Conservation (phyloP, 92 coral and sea anemone species). For the Pocillopora grandis region DNA sequence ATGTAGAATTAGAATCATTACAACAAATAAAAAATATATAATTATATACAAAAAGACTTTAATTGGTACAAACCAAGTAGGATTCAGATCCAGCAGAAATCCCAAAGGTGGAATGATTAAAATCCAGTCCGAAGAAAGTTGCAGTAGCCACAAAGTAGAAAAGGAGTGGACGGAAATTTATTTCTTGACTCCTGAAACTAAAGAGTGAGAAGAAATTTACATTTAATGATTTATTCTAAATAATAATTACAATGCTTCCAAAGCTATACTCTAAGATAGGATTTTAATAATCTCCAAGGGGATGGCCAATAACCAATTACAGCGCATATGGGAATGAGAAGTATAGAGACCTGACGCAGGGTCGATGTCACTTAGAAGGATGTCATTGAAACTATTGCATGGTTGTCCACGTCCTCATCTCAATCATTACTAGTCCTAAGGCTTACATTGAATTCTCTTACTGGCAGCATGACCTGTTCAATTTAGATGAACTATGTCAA, state of each 20-base stretch:
- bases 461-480: too few relatives aligned
- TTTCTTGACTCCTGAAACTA: conserved; percentile 43
- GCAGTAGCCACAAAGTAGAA: conserved; percentile 18
- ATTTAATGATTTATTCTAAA: not conserved
- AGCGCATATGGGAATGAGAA: too few relatives aligned
- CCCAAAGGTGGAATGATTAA: conserved; percentile 8
- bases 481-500: too few relatives aligned
- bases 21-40: not conserved
- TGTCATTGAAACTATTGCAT: too few relatives aligned
- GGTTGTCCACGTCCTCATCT: too few relatives aligned
- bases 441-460: too few relatives aligned
- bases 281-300: not conserved
- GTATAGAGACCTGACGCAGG: too few relatives aligned
- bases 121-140: conserved; percentile 19
- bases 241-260: not conserved
- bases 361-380: too few relatives aligned
- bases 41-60: not conserved
- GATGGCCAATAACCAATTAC: too few relatives aligned
- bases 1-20: not conserved
- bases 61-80: conserved; percentile 20
- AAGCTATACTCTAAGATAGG: not conserved
- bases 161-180: conserved; percentile 32
- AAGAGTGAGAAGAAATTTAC: not conserved
- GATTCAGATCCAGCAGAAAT: conserved; percentile 48
- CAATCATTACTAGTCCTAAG: too few relatives aligned